Evolutionary conservation across 2,888 invertebrate genomes (phyloP).

Genomic region (Lepidocyrtinus sp.): DNA sequence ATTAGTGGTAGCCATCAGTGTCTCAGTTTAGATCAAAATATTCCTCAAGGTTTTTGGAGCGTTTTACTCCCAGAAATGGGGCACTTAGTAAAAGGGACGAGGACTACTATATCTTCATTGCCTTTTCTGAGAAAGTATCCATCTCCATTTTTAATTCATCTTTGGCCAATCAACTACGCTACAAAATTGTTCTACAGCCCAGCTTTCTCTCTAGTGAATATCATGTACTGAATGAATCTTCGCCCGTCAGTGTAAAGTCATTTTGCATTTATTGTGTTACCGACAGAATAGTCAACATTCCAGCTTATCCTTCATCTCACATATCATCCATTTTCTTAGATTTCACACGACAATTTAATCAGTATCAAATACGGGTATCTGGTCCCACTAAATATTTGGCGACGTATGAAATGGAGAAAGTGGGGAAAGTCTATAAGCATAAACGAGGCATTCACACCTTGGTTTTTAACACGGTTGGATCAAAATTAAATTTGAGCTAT

Average conservation of each 20-base stretch:
- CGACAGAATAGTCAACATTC: neutral
- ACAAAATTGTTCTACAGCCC: neutral
- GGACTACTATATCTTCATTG: too few species aligned
- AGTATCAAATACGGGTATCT: neutral
- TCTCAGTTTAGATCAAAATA: too few species aligned
- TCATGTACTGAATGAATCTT: neutral
- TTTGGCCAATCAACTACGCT: too few species aligned
- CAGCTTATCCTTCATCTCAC: neutral
- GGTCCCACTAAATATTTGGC: slow-evolving; percentile 18
- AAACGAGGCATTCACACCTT: neutral
- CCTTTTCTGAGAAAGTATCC: neutral
- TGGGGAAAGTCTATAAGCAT: neutral
- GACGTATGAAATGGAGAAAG: neutral
- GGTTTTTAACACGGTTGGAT: neutral
- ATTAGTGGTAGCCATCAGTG: too few species aligned
- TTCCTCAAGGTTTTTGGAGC: too few species aligned
- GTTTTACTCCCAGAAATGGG: too few species aligned
- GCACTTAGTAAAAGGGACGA: too few species aligned
- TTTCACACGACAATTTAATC: slow-evolving; percentile 11
- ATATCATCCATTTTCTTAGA: slow-evolving; percentile 3
- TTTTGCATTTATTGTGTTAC: neutral
- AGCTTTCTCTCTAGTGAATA: too few species aligned
- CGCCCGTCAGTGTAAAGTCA: neutral
- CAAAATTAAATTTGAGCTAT: slow-evolving; percentile 7
- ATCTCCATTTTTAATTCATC: neutral